Evolutionary conservation across 1,140 invertebrate species (phyloP), one percentile per base, ranked within the genome.

Genomic region (Lepidurus packardi): DNA sequence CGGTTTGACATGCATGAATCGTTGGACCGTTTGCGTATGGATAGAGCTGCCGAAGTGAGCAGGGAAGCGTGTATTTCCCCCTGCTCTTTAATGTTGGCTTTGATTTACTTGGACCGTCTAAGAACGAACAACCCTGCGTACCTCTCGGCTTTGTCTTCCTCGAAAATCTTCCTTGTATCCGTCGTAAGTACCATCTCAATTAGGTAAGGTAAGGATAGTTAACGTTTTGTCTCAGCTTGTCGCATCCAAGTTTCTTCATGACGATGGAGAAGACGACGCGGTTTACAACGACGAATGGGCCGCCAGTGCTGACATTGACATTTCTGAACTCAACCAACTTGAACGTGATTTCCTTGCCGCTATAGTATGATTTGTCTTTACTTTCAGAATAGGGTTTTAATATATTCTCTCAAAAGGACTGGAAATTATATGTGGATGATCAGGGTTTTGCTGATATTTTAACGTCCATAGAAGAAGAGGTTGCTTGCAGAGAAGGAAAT

Each of bases 201-300:
- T 24, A 7, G 42, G 34, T n/a, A 21, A 77, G 7, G 47, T 24
- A 80, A 73, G 42, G 53, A 44, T 77, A 9, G 34, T 65, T 80
- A 75, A 42, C 81, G 76, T 81, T 81, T 79, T 80, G 34, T 80
- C 82, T 24, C 83, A 98, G 96, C 93, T 98, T 91, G 92, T 98
- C 82, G 95, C 95, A 42, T 95, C 93, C 82, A 98, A 98, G 88
- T 97, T 95, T 85, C 87, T 97, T 81, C 91, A 94, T 84, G 96
- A 97, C 84, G 92, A 95, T 84, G 95, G 95, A 76, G 92, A 94
- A 86, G 91, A 93, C 81, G 93, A 94, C 83, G 92, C 94, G 84
- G 93, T 96, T 76, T 92, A 92, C 82, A 92, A 95, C 83, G 89
- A 89, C 78, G 93, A 96, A 87, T 98, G 95, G 95, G 94, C 95